These are phyloP conservation scores for Sebastes dallii DNA, from an alignment of 2,797 vertebrate genomes.

Conservation along the genomic window DNA sequence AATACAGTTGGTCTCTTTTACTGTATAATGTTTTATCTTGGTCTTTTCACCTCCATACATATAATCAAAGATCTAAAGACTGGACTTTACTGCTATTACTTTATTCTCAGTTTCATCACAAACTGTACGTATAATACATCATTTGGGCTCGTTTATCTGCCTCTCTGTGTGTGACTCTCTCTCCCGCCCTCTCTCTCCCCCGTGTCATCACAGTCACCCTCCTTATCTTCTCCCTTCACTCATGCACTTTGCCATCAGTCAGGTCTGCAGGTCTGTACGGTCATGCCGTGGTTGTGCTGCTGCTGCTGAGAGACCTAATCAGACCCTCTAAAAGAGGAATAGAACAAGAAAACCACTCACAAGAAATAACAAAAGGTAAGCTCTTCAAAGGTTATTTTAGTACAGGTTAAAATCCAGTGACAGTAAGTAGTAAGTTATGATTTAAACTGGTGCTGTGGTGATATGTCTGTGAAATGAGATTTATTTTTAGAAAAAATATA, in stretches of 20 bases:
- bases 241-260: conserved; percentile 17
- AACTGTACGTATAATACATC: background rate
- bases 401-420: background rate
- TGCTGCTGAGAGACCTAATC: background rate
- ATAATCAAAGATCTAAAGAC: background rate
- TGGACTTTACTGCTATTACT: background rate
- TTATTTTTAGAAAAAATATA: background rate
- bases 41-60: background rate
- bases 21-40: background rate
- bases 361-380: conserved; percentile 46
- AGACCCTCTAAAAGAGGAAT: background rate
- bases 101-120: background rate
- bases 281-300: conserved; percentile 3
- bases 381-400: background rate
- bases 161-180: background rate
- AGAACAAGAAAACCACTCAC: background rate
- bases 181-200: background rate
- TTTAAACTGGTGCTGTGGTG: background rate
- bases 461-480: background rate
- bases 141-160: conserved; percentile 9
- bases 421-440: background rate
- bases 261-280: background rate
- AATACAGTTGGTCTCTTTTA: background rate
- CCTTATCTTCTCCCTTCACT: conserved; percentile 39
- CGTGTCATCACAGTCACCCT: conserved; percentile 35